Evolutionary conservation across 64 coral and sea anemone genomes (phyloP).

Genomic region (Actinia equina): DNA sequence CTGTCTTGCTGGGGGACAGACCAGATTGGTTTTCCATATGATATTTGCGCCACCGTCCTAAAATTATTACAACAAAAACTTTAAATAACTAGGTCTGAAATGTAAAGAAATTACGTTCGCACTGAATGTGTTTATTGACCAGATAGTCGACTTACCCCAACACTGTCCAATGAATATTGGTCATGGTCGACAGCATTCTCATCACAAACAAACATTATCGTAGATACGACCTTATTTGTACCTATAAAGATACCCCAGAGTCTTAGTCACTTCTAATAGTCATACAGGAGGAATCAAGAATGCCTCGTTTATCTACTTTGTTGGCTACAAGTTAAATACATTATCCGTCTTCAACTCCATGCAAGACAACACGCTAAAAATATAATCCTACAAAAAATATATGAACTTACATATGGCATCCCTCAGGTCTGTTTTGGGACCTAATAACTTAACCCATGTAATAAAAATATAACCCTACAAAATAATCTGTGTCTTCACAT

Average conservation of each 20-base stretch:
- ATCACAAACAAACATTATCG: constrained; percentile 55
- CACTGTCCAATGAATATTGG: neutral
- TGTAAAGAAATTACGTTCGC: neutral
- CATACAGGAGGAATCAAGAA: neutral
- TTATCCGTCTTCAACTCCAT: too few relatives aligned
- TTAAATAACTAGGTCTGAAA: neutral
- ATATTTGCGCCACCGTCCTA: constrained; percentile 51
- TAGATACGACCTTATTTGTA: neutral
- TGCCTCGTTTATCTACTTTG: too few relatives aligned
- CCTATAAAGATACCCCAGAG: constrained; percentile 8
- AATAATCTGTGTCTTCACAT: too few relatives aligned
- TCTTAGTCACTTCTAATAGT: neutral
- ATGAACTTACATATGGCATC: too few relatives aligned
- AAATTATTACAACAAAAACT: neutral
- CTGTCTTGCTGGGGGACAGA: constrained; percentile 49
- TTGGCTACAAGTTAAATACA: too few relatives aligned
- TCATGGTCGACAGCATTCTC: neutral
- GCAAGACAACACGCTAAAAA: too few relatives aligned
- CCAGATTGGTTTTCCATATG: constrained; percentile 63
- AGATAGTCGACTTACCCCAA: constrained; percentile 4
- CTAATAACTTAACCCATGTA: too few relatives aligned
- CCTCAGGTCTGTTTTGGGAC: too few relatives aligned
- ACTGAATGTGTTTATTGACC: too few relatives aligned
- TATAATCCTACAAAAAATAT: too few relatives aligned
- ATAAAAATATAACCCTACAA: too few relatives aligned